Evolutionary conservation across 2,797 vertebrate genomes (phyloP).

Genomic region (Valencia hispanica): DNA sequence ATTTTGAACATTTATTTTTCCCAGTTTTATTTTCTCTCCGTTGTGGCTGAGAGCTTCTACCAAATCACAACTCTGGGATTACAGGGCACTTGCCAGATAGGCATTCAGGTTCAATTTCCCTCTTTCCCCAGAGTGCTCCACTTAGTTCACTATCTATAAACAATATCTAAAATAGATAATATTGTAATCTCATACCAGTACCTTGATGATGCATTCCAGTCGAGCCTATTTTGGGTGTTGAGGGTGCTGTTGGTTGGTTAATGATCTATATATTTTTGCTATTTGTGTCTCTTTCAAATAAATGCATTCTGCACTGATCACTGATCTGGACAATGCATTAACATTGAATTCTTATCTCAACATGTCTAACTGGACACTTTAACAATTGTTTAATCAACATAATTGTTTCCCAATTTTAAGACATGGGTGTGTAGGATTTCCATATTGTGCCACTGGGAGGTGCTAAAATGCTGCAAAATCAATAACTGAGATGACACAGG

Average conservation of each 20-base stretch:
- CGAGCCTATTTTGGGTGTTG: slow-evolving; percentile 33
- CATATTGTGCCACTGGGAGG: slow-evolving; percentile 59
- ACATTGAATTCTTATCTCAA: not conserved
- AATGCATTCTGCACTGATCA: slow-evolving; percentile 47
- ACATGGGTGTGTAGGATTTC: not conserved
- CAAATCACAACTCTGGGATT: slow-evolving; percentile 48
- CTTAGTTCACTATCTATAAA: slow-evolving; percentile 21
- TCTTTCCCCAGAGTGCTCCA: slow-evolving; percentile 23
- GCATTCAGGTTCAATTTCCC: slow-evolving; percentile 16
- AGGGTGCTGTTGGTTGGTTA: slow-evolving; percentile 49
- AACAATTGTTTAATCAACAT: not conserved
- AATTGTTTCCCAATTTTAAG: not conserved
- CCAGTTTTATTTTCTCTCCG: slow-evolving; percentile 34
- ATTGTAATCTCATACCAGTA: slow-evolving; percentile 61
- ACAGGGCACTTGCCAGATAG: slow-evolving; percentile 54
- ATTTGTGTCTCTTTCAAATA: slow-evolving; percentile 61
- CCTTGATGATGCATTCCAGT: slow-evolving; percentile 52
- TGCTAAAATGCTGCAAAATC: slow-evolving; percentile 40
- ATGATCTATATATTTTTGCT: slow-evolving; percentile 55
- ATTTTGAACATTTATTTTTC: slow-evolving; percentile 21
- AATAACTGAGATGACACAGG: slow-evolving; percentile 7
- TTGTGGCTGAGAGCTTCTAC: slow-evolving; percentile 43
- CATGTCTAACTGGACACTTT: not conserved
- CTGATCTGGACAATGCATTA: slow-evolving; percentile 20
- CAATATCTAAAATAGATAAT: slow-evolving; percentile 51